phyloP scores from a whole-genome alignment of 2,797 vertebrate genomes.

The Zenarchopterus dispar region DNA sequence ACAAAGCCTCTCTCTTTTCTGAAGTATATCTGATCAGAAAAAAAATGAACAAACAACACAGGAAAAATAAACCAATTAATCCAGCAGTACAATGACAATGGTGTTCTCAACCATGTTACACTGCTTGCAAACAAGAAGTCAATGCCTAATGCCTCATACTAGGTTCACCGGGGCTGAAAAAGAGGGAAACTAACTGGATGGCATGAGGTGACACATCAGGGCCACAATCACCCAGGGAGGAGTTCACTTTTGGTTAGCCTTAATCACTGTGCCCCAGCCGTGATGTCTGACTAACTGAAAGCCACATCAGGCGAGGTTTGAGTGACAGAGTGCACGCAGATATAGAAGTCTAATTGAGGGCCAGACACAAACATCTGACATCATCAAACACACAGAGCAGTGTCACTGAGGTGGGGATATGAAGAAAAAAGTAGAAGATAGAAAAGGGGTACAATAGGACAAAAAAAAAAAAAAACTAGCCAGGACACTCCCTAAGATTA shows the following conservation, averaged over 20 bases:
- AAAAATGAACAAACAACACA: too few species aligned
- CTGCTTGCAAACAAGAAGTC: not conserved
- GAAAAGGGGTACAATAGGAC: not conserved
- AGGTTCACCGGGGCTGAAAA: slow-evolving; percentile 12
- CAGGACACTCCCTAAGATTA: too few species aligned
- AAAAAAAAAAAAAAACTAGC: too few species aligned
- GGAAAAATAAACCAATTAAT: too few species aligned
- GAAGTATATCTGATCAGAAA: not conserved
- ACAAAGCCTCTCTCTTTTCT: too few species aligned
- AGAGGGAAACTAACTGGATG: slow-evolving; percentile 16
- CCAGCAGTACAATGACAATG: too few species aligned
- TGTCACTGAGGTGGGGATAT: slow-evolving; percentile 13
- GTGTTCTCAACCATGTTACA: slow-evolving; percentile 2
- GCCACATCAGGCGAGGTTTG: slow-evolving; percentile 56
- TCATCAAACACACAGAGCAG: slow-evolving; percentile 35
- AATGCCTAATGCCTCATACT: not conserved
- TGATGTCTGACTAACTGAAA: slow-evolving; percentile 51
- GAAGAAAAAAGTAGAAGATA: slow-evolving; percentile 1
- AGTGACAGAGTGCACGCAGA: slow-evolving; percentile 39
- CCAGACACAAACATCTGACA: slow-evolving; percentile 55
- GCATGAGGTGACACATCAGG: slow-evolving; percentile 47
- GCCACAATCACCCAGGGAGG: slow-evolving; percentile 29
- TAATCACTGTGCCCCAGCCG: slow-evolving; percentile 56
- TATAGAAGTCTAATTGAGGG: slow-evolving; percentile 31
- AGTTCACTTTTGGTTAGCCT: slow-evolving; percentile 60